These are phyloP conservation scores for Drosophila suboccidentalis DNA, from an alignment of 2,888 invertebrate genomes.

Conservation along the genomic window DNA sequence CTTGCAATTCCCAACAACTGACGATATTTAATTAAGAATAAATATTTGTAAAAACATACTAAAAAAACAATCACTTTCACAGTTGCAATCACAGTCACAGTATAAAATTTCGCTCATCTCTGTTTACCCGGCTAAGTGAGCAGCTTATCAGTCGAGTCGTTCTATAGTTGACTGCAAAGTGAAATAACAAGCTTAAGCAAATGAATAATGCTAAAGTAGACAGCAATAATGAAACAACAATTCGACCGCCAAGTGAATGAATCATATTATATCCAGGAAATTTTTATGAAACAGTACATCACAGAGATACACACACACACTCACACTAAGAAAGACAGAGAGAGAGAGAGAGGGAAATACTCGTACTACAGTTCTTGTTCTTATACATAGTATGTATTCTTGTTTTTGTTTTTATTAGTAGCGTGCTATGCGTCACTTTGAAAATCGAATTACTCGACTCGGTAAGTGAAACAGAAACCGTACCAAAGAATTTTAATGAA, in stretches of 20 bases:
- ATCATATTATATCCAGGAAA: conserved; percentile 56
- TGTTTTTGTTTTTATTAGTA: conserved; percentile 14
- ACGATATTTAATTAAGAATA: too few relatives aligned
- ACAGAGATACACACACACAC: conserved; percentile 8
- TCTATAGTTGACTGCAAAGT: conserved; percentile 2
- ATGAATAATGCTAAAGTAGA: conserved; percentile 38
- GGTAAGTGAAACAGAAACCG: conserved; percentile 78
- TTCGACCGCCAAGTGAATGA: conserved; percentile 45
- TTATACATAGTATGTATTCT: neutral
- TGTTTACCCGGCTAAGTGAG: conserved; percentile 5
- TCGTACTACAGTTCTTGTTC: conserved; percentile 5
- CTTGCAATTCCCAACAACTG: neutral
- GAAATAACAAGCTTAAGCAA: conserved; percentile 26
- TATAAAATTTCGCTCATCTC: conserved; percentile 7
- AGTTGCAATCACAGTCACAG: neutral
- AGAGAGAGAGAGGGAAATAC: neutral
- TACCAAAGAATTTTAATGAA: conserved; percentile 56
- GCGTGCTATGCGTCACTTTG: conserved; percentile 70
- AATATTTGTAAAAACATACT: neutral
- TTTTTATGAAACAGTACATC: conserved; percentile 58
- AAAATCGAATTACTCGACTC: conserved; percentile 78
- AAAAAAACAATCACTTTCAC: neutral
- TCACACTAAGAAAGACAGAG: neutral
- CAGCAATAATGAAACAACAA: conserved; percentile 32
- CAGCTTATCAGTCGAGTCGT: conserved; percentile 32